phyloP scores from a whole-genome alignment of 1,140 invertebrate species.

The Oreohelix idahoensis region DNA sequence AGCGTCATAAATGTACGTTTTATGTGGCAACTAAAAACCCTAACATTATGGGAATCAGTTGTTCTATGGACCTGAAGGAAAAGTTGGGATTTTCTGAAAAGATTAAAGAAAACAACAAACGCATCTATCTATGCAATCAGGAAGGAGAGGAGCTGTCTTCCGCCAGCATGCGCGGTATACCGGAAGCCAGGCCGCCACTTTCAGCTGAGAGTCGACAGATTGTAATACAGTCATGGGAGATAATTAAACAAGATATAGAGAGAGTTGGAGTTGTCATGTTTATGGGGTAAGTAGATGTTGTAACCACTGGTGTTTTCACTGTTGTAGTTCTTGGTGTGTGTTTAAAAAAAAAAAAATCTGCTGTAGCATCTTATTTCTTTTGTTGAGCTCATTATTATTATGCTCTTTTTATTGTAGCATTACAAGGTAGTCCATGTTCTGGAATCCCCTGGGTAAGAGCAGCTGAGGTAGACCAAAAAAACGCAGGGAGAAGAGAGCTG shows the following conservation, averaged over 20 bases:
- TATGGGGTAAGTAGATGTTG: conserved; percentile 68
- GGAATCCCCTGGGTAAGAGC: no score
- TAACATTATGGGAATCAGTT: conserved; percentile 21
- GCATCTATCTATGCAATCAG: conserved; percentile 12
- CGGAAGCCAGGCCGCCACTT: conserved; percentile 51
- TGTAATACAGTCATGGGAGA: conserved; percentile 74
- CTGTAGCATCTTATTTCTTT: no score
- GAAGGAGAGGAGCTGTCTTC: conserved; percentile 9
- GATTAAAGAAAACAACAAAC: conserved; percentile 1
- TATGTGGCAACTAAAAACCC: no score
- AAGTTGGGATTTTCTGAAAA: conserved; percentile 8
- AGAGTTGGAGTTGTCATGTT: conserved; percentile 77
- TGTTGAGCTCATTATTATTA: no score
- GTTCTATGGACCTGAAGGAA: conserved; percentile 12
- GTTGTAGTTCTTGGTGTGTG: no score
- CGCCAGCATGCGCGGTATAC: neutral
- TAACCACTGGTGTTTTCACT: no score
- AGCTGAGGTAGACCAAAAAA: no score
- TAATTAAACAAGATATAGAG: conserved; percentile 75
- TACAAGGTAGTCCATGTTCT: no score
- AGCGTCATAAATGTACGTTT: no score
- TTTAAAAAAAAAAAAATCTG: no score
- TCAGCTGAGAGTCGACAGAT: conserved; percentile 72
- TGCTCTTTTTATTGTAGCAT: no score
- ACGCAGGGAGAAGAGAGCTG: no score